A percentile compares a stretch with the other conserved stretches of the same genome.
These are phyloP conservation scores for Myotis pilosus DNA, from an alignment of 2,797 vertebrate species.

Conservation along the genomic window DNA sequence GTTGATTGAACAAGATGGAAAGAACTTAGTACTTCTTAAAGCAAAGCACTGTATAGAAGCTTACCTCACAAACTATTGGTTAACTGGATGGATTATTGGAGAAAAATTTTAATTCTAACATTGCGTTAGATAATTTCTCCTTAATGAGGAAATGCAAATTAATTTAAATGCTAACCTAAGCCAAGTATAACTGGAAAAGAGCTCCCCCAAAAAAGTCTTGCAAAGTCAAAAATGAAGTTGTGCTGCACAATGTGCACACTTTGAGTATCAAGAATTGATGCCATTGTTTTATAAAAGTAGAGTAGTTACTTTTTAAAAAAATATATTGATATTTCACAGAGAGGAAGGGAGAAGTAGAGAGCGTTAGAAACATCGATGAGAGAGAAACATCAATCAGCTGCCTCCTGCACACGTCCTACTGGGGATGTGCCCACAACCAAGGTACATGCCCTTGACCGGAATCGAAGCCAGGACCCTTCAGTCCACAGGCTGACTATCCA, in stretches of 20 bases:
- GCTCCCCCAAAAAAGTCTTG: not conserved
- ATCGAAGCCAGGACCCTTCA: too few relatives aligned
- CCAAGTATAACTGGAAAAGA: not conserved
- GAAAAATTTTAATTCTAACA: slow-evolving; percentile 26
- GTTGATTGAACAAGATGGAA: not conserved
- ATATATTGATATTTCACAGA: too few relatives aligned
- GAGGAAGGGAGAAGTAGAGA: too few relatives aligned
- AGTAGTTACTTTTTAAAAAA: too few relatives aligned
- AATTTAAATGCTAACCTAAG: slow-evolving; percentile 1
- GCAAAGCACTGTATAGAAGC: not conserved
- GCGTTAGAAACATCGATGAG: too few relatives aligned
- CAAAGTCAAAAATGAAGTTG: not conserved
- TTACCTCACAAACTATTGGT: not conserved
- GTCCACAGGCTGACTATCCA: too few relatives aligned
- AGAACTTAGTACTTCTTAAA: not conserved
- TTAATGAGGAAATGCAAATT: not conserved
- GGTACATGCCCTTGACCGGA: too few relatives aligned
- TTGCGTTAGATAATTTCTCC: slow-evolving; percentile 10
- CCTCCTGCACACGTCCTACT: too few relatives aligned
- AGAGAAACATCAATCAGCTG: too few relatives aligned
- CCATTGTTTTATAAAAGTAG: not conserved
- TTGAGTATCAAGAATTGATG: not conserved
- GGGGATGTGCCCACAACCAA: too few relatives aligned
- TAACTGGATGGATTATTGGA: not conserved
- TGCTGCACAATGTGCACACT: not conserved